Percentiles rank a stretch among this genome's conserved stretches.
Conservation (phyloP, 2,113 vertebrate species). For the Theristicus caerulescens region DNA sequence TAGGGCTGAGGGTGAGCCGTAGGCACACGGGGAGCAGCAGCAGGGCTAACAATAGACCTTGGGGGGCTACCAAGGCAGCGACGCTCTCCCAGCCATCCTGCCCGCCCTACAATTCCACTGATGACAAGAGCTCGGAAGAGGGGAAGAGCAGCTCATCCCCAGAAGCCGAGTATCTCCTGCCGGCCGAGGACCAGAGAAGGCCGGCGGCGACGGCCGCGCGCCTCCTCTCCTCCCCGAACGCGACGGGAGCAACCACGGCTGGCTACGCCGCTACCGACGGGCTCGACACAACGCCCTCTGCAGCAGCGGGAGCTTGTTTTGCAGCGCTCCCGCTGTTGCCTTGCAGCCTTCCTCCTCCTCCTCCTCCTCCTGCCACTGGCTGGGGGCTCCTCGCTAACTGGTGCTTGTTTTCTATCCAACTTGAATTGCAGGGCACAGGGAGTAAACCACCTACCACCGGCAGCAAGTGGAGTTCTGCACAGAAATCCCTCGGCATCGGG, state of each 20-base stretch:
- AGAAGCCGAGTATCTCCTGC: accelerated
- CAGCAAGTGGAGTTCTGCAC: background rate
- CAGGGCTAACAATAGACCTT: background rate
- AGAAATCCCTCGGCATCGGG: background rate
- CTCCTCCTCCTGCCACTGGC: background rate
- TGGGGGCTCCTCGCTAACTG: background rate
- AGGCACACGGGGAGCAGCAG: background rate
- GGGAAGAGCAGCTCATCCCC: background rate
- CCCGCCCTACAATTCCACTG: background rate
- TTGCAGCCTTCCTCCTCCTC: background rate
- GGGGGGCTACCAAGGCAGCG: background rate
- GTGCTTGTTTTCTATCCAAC: background rate
- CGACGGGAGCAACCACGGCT: accelerated
- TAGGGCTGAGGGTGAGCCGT: background rate
- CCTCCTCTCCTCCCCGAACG: background rate
- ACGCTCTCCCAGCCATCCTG: background rate
- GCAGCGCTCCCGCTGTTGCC: background rate
- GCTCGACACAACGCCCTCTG: background rate
- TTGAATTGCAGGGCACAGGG: background rate
- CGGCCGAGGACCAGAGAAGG: background rate
- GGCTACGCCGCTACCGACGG: background rate
- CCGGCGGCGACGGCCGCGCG: background rate
- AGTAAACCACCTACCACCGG: background rate
- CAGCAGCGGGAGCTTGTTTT: background rate
- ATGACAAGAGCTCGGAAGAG: background rate